phyloP scores from a whole-genome alignment of 1,140 invertebrate genomes.

The Microvelia longipes region DNA sequence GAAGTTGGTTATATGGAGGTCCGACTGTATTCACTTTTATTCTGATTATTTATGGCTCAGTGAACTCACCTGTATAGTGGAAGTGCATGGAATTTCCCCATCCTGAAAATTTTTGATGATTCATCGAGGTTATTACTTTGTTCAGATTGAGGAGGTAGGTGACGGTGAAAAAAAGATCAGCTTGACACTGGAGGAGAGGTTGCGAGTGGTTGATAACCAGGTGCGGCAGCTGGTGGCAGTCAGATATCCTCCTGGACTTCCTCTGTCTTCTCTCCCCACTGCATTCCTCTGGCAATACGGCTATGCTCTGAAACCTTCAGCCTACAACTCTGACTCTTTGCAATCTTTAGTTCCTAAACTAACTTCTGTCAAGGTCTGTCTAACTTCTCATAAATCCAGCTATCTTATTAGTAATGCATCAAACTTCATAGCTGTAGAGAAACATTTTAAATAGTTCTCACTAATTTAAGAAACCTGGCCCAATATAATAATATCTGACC shows the following conservation, averaged over 20 bases:
- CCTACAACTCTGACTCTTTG: slow-evolving; percentile 37
- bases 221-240: slow-evolving; percentile 35
- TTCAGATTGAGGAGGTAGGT: slow-evolving; percentile 35
- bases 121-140: no score
- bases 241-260: slow-evolving; percentile 29
- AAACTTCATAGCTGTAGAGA: neutral
- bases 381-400: neutral
- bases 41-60: no score
- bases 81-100: no score
- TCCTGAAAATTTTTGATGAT: no score
- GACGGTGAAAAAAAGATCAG: slow-evolving; percentile 40
- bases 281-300: slow-evolving; percentile 40
- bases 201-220: slow-evolving; percentile 40
- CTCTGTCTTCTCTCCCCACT: slow-evolving; percentile 33
- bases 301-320: slow-evolving; percentile 39
- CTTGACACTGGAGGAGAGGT: slow-evolving; percentile 36
- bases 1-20: no score
- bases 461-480: neutral
- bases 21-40: no score
- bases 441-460: neutral
- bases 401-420: neutral
- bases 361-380: slow-evolving; percentile 33
- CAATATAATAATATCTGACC: neutral
- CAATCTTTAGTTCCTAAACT: slow-evolving; percentile 38
- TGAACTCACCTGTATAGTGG: no score